These are phyloP conservation scores for Sphenopsis melanotis DNA, from an alignment of 2,797 vertebrate species.

Conservation along the genomic window DNA sequence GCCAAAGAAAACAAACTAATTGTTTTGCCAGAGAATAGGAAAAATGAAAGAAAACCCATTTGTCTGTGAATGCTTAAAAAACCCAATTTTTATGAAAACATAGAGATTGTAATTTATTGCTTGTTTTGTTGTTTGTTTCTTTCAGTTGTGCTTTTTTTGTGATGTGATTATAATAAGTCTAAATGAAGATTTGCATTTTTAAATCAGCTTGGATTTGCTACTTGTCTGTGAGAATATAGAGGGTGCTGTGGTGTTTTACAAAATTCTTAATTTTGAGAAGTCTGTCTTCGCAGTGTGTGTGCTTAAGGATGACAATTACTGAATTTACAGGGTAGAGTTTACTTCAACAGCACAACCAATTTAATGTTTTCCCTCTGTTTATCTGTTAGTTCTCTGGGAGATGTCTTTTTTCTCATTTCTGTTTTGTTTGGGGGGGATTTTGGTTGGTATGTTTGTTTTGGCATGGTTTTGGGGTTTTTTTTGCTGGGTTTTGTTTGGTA, in stretches of 20 bases:
- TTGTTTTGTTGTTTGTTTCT: not conserved
- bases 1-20: not conserved
- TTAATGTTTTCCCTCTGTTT: not conserved
- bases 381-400: not conserved
- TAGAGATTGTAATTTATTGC: not conserved
- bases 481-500: not conserved
- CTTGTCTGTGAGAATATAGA: not conserved
- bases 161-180: not conserved
- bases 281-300: not conserved
- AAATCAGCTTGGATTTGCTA: not conserved
- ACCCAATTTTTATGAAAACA: not conserved
- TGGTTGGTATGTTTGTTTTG: not conserved
- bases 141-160: not conserved
- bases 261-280: not conserved
- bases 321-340: not conserved
- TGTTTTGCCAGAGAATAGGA: not conserved
- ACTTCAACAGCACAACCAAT: not conserved
- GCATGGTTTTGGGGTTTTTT: not conserved
- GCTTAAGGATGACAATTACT: not conserved
- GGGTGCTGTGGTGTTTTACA: not conserved
- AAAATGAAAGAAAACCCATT: not conserved
- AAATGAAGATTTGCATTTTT: not conserved
- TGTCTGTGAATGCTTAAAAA: not conserved
- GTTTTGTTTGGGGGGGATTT: not conserved
- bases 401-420: not conserved